phyloP scores from a whole-genome alignment of 2,888 invertebrate genomes.

The Lasioglossum malachurum region DNA sequence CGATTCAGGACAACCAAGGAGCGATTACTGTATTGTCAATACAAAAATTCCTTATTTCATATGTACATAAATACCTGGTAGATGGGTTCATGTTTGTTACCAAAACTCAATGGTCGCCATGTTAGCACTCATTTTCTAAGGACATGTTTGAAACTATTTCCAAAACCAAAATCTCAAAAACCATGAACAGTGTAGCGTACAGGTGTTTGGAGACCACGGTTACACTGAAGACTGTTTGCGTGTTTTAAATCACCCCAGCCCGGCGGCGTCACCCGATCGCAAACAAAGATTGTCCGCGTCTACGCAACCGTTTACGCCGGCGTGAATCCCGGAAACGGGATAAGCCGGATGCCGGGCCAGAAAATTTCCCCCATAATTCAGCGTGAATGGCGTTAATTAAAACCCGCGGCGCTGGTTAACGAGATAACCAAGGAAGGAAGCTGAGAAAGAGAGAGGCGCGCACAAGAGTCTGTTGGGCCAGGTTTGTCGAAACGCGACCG shows the following conservation, averaged over 20 bases:
- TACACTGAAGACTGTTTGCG: neutral
- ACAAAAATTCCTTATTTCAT: too few species aligned
- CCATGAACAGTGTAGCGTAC: neutral
- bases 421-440: conserved; percentile 48
- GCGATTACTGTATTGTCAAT: too few species aligned
- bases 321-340: conserved; percentile 37
- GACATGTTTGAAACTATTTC: too few species aligned
- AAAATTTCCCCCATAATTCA: conserved; percentile 41
- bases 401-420: conserved; percentile 39
- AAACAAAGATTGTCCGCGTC: conserved; percentile 16
- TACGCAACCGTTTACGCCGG: conserved; percentile 30
- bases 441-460: neutral
- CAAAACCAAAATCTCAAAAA: too few species aligned
- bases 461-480: neutral
- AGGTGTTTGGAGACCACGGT: neutral
- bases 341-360: conserved; percentile 18
- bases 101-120: too few species aligned
- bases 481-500: conserved; percentile 18
- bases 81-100: too few species aligned
- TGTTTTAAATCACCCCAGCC: neutral
- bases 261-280: conserved; percentile 1
- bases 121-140: too few species aligned
- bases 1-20: too few species aligned
- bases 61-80: too few species aligned
- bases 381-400: conserved; percentile 60